Evolutionary conservation across 2,797 vertebrate genomes (phyloP).

Genomic region (Xiphophorus birchmanni): DNA sequence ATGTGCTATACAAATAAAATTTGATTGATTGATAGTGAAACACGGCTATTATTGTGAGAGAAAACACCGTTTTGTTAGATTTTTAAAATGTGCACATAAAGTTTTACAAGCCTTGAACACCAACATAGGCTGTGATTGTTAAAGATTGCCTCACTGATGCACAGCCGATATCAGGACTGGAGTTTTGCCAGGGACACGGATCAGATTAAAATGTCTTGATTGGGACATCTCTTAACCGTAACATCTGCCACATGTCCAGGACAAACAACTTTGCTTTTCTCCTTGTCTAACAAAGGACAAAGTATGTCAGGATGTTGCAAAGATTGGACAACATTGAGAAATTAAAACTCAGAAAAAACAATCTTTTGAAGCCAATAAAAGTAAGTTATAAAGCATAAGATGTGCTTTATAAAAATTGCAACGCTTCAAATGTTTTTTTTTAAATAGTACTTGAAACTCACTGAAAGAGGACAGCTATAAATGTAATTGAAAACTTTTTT

Average conservation of each 20-base stretch:
- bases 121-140: background rate
- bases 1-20: no score
- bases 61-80: background rate
- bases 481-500: background rate
- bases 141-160: background rate
- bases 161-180: background rate
- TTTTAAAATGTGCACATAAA: background rate
- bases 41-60: background rate
- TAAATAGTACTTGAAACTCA: background rate
- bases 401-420: background rate
- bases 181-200: background rate
- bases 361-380: background rate
- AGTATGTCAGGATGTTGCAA: background rate
- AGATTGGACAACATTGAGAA: background rate
- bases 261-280: background rate
- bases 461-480: background rate
- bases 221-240: background rate
- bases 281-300: background rate
- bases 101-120: background rate
- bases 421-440: background rate
- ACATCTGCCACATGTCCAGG: background rate
- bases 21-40: background rate
- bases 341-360: conserved; percentile 18
- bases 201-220: background rate
- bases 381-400: background rate